Percentiles rank a stretch among this genome's conserved stretches.
These are phyloP conservation scores for Melanogrammus aeglefinus DNA, from an alignment of 2,797 vertebrate species.

Conservation along the genomic window DNA sequence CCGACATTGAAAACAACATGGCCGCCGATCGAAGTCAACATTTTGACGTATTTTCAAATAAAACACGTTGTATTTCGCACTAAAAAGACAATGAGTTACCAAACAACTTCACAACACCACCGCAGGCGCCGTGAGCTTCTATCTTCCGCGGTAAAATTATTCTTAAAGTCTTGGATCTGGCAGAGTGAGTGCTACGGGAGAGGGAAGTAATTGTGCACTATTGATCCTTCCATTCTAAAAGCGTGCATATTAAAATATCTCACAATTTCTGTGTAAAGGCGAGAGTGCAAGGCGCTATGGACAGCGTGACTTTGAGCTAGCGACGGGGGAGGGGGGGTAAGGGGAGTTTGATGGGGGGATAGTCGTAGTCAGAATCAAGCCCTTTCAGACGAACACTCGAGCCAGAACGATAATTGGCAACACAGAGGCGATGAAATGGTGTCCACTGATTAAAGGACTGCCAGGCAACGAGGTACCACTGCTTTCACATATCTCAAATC, in stretches of 20 bases:
- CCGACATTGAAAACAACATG: no score
- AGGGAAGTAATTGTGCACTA: background rate
- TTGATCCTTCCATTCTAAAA: background rate
- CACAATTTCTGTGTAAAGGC: background rate
- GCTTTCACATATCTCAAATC: background rate
- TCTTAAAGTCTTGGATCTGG: background rate
- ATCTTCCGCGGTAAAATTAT: background rate
- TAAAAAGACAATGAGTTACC: background rate
- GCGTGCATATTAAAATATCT: background rate
- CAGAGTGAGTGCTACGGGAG: background rate
- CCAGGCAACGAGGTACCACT: background rate
- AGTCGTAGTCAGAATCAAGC: background rate
- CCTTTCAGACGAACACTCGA: background rate
- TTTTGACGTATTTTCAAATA: background rate
- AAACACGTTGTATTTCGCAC: background rate
- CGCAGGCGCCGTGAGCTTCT: no score
- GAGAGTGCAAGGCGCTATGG: background rate
- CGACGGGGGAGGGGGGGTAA: background rate
- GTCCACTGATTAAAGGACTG: constrained; percentile 1
- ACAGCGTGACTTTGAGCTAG: background rate
- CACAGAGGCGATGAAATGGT: background rate
- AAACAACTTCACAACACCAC: no score
- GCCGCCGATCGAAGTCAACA: background rate
- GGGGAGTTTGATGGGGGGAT: no score
- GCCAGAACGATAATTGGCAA: background rate